A percentile compares a stretch with the other conserved stretches of the same genome.
phyloP scores from a whole-genome alignment of 2,888 invertebrate species.

The Drosophila lacicola region DNA sequence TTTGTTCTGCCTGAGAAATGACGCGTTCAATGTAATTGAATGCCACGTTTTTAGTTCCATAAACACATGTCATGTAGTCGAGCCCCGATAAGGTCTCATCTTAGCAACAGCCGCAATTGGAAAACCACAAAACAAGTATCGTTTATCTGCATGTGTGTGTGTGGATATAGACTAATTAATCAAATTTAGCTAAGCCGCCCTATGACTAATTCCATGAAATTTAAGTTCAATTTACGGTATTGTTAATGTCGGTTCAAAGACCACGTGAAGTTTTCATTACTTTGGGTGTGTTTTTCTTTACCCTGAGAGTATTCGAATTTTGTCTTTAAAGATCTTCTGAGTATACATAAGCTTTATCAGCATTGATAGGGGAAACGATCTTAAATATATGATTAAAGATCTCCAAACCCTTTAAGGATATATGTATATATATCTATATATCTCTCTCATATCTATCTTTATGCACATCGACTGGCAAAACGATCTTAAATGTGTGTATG shows the following conservation, averaged over 20 bases:
- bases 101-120: slow-evolving; percentile 21
- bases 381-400: too few species aligned
- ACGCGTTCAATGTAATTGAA: slow-evolving; percentile 4
- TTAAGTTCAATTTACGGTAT: slow-evolving; percentile 9
- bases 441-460: too few species aligned
- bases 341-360: too few species aligned
- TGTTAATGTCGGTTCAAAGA: slow-evolving; percentile 17
- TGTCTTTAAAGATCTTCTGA: too few species aligned
- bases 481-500: too few species aligned
- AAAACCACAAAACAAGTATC: slow-evolving; percentile 5
- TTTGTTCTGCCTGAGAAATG: background rate
- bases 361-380: too few species aligned
- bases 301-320: too few species aligned
- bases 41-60: background rate
- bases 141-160: background rate
- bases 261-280: background rate
- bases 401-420: too few species aligned
- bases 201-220: slow-evolving; percentile 13
- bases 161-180: slow-evolving; percentile 8
- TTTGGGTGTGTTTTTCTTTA: background rate
- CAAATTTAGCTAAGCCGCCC: slow-evolving; percentile 11
- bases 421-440: too few species aligned
- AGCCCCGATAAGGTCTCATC: slow-evolving; percentile 13
- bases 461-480: too few species aligned
- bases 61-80: background rate